A percentile compares a stretch with the other conserved stretches of the same genome.
Conservation (phyloP, 2,113 vertebrate genomes). For the Lophochroa leadbeateri region DNA sequence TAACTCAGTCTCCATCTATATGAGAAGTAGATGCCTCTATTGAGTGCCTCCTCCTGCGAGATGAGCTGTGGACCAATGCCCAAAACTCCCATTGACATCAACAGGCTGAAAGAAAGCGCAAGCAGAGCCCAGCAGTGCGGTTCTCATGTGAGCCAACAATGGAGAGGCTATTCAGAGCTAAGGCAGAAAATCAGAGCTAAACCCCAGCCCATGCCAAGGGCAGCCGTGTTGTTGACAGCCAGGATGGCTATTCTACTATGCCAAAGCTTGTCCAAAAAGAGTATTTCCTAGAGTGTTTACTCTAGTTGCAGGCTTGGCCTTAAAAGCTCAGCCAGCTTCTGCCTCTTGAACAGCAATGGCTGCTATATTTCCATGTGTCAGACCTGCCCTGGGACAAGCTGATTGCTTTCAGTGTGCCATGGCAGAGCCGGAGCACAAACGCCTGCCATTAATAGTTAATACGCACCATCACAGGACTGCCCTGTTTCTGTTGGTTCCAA, state of each 20-base stretch:
- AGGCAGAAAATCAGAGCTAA: conserved; percentile 47
- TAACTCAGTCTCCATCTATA: neutral
- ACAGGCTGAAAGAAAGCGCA: neutral
- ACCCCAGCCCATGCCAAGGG: conserved; percentile 8
- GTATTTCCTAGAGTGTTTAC: conserved; percentile 27
- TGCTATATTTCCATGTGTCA: neutral
- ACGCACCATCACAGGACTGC: neutral
- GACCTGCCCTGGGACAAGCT: neutral
- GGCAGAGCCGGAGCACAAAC: neutral
- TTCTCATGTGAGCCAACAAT: conserved; percentile 33
- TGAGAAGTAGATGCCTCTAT: neutral
- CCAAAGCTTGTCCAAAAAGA: conserved; percentile 2
- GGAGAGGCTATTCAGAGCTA: conserved; percentile 35
- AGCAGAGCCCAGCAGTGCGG: neutral
- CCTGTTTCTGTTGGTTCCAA: neutral
- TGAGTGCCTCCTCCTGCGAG: neutral
- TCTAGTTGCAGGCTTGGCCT: neutral
- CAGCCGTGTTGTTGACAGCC: conserved; percentile 54
- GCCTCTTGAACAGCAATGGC: neutral
- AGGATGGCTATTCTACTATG: neutral
- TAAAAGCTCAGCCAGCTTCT: conserved; percentile 26
- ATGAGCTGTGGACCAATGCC: conserved; percentile 33
- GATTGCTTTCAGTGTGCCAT: neutral
- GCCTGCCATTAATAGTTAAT: neutral
- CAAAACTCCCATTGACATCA: conserved; percentile 6